phyloP scores from a whole-genome alignment of 1,140 invertebrate species.

The Hetaerina americana region DNA sequence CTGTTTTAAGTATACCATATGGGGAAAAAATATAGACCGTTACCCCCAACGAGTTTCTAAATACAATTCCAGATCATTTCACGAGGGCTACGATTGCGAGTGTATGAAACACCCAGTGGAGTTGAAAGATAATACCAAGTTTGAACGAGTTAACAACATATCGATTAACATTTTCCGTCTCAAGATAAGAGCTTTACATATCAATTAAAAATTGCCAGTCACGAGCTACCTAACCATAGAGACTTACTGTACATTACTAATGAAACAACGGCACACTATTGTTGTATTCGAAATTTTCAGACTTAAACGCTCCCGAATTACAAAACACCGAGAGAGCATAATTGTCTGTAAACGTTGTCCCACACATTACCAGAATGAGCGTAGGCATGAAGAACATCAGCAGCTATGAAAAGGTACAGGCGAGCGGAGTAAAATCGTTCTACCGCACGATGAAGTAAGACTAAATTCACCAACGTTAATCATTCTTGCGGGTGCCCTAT shows the following conservation, averaged over 20 bases:
- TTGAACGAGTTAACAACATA: background rate
- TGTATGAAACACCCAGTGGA: too few relatives aligned
- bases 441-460: background rate
- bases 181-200: background rate
- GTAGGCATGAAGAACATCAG: background rate
- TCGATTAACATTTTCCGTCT: background rate
- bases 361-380: background rate
- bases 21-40: too few relatives aligned
- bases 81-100: too few relatives aligned
- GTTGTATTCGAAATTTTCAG: too few relatives aligned
- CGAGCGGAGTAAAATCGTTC: background rate
- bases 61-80: too few relatives aligned
- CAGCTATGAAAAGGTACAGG: background rate
- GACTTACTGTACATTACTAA: background rate
- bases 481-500: background rate
- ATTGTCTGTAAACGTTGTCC: background rate
- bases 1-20: too few relatives aligned
- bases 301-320: background rate
- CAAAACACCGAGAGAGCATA: background rate
- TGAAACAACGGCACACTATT: background rate
- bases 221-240: background rate
- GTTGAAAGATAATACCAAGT: too few relatives aligned
- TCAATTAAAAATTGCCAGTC: background rate
- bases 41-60: too few relatives aligned
- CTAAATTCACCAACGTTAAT: background rate